Evolutionary conservation across 2,113 vertebrate species (phyloP).

Genomic region (Lamprologus sp.): DNA sequence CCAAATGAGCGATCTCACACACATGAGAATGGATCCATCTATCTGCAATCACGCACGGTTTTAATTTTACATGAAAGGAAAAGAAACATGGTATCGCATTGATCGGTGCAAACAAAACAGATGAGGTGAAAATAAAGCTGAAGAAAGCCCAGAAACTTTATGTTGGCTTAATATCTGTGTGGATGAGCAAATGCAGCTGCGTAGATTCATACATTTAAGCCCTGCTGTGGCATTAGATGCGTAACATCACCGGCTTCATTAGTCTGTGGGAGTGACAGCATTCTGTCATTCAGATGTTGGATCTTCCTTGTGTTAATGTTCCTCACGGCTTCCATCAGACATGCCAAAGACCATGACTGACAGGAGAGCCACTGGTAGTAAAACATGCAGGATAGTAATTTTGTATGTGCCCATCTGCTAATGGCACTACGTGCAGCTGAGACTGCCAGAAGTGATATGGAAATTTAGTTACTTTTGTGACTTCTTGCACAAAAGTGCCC

Average conservation of each 20-base stretch:
- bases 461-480: neutral
- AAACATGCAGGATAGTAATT: neutral
- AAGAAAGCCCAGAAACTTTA: neutral
- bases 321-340: neutral
- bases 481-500: neutral
- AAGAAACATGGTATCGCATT: neutral
- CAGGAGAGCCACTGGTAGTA: neutral
- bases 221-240: neutral
- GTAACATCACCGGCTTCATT: neutral
- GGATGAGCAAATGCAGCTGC: neutral
- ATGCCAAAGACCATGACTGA: neutral
- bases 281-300: neutral
- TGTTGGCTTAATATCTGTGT: neutral
- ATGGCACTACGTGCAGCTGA: neutral
- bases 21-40: neutral
- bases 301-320: neutral
- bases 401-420: neutral
- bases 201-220: neutral
- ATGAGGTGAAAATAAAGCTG: neutral
- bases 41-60: neutral
- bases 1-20: neutral
- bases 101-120: neutral
- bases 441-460: neutral
- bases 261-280: neutral
- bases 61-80: neutral